Percentiles rank a stretch among this genome's conserved stretches.
Evolutionary conservation across 2,113 vertebrate genomes (phyloP).

Genomic region (Corvus cornix): DNA sequence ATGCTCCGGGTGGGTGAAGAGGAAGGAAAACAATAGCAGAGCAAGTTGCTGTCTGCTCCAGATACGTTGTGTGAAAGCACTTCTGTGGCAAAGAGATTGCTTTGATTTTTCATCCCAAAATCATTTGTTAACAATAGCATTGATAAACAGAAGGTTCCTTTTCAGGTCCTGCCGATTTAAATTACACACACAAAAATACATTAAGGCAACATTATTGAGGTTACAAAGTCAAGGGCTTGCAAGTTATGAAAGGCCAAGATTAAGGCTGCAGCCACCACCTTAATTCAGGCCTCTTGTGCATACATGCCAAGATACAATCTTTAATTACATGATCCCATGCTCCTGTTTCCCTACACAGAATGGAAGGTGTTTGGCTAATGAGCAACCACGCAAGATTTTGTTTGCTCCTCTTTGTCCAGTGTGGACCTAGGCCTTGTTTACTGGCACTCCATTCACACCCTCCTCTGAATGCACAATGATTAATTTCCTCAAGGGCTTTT

Average conservation of each 20-base stretch:
- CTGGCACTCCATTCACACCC: background rate
- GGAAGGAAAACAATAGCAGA: constrained; percentile 34
- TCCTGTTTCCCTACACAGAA: background rate
- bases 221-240: background rate
- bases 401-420: constrained; percentile 16
- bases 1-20: constrained; percentile 6
- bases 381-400: constrained; percentile 27
- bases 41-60: constrained; percentile 38
- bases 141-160: background rate
- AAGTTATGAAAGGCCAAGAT: constrained; percentile 8
- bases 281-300: constrained; percentile 26
- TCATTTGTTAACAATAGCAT: background rate
- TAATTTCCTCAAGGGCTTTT: constrained; percentile 49
- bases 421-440: background rate
- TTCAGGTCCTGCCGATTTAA: background rate
- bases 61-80: constrained; percentile 22
- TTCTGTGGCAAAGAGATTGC: constrained; percentile 38
- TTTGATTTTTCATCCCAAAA: constrained; percentile 52
- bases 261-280: constrained; percentile 8
- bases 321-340: constrained; percentile 34
- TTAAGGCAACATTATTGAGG: constrained; percentile 5
- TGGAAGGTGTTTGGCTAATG: constrained; percentile 13
- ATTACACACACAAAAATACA: background rate
- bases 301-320: constrained; percentile 21
- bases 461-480: background rate